Conservation (phyloP, 2,113 vertebrate genomes). For the Pygoscelis antarcticus region DNA sequence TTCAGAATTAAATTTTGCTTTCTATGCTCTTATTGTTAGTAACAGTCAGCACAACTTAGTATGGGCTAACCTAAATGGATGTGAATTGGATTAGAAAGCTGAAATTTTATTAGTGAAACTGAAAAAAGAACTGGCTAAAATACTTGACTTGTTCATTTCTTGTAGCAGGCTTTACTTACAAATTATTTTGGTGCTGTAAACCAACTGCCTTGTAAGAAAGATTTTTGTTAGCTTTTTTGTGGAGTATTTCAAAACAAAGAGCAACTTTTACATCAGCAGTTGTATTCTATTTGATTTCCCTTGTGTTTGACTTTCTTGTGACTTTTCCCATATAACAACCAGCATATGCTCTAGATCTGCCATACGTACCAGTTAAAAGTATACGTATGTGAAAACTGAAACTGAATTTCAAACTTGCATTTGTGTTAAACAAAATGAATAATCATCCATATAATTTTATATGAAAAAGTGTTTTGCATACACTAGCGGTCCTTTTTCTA, state of each 20-base stretch:
- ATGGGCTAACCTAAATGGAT: conserved; percentile 41
- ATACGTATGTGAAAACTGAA: not conserved
- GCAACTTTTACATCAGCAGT: not conserved
- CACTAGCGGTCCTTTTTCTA: not conserved
- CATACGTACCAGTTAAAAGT: not conserved
- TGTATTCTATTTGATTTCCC: not conserved
- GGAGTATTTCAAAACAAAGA: conserved; percentile 40
- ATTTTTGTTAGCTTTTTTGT: conserved; percentile 44
- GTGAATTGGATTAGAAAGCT: conserved; percentile 69
- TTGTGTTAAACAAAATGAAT: not conserved
- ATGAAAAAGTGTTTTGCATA: not conserved
- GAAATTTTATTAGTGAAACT: conserved; percentile 66
- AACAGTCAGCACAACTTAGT: conserved; percentile 1
- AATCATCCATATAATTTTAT: not conserved
- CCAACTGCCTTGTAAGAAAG: conserved; percentile 29
- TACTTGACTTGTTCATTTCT: conserved; percentile 44
- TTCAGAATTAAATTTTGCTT: conserved; percentile 64
- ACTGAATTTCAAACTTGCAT: not conserved
- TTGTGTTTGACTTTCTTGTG: not conserved
- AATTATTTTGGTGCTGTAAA: conserved; percentile 37
- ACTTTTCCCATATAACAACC: not conserved
- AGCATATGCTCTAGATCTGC: not conserved
- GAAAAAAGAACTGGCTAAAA: conserved; percentile 54
- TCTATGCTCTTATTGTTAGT: conserved; percentile 54
- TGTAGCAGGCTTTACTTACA: conserved; percentile 33